phyloP scores from a whole-genome alignment of 1,140 invertebrate species.

The Maniola jurtina region DNA sequence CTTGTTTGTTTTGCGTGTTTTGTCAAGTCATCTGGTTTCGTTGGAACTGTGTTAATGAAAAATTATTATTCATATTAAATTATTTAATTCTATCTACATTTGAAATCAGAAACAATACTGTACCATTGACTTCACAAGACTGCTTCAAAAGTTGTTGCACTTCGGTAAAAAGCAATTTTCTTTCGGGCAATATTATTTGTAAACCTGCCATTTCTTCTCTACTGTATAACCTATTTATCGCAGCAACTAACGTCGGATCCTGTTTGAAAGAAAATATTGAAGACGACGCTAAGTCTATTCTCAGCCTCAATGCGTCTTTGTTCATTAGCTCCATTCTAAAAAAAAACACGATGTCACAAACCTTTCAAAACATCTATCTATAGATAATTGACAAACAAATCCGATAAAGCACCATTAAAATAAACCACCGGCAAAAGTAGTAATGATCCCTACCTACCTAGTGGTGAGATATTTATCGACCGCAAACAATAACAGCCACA shows the following conservation, averaged over 20 bases:
- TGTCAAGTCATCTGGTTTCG: constrained; percentile 30
- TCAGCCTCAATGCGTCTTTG: constrained; percentile 48
- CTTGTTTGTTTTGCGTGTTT: constrained; percentile 37
- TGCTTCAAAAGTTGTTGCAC: constrained; percentile 53
- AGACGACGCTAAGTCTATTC: constrained; percentile 44
- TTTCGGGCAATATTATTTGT: constrained; percentile 45
- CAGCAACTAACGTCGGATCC: constrained; percentile 52
- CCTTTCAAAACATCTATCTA: constrained; percentile 46
- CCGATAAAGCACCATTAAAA: constrained; percentile 63
- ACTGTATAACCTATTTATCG: constrained; percentile 56
- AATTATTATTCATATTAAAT: background rate
- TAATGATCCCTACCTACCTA: constrained; percentile 74
- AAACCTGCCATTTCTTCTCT: constrained; percentile 18
- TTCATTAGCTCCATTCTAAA: constrained; percentile 64
- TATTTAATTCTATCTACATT: background rate
- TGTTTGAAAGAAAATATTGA: constrained; percentile 47
- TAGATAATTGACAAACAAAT: constrained; percentile 62
- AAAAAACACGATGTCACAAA: constrained; percentile 47
- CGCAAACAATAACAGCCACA: constrained; percentile 77
- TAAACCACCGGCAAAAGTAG: constrained; percentile 65
- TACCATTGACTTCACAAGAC: constrained; percentile 28
- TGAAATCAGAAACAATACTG: background rate
- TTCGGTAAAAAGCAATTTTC: constrained; percentile 59
- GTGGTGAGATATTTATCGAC: constrained; percentile 77
- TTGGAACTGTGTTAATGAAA: constrained; percentile 17